Conservation (phyloP, 1,140 invertebrate genomes). For the Teleopsis dalmanni region DNA sequence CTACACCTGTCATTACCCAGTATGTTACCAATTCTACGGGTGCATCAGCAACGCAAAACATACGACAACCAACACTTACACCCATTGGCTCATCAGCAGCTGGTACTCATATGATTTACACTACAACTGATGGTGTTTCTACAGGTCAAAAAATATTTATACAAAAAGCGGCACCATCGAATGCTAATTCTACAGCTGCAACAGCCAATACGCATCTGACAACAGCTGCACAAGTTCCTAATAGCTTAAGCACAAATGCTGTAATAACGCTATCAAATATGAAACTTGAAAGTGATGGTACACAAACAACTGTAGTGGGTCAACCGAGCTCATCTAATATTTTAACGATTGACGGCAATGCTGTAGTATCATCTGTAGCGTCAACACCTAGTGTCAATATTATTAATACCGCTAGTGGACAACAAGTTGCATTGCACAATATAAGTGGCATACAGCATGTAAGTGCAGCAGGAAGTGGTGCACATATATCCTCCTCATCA, state of each 20-base stretch:
- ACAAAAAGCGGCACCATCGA: conserved; percentile 10
- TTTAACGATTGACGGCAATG: conserved; percentile 9
- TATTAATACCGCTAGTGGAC: conserved; percentile 35
- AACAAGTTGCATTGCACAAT: conserved; percentile 38
- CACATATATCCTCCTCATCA: conserved; percentile 14
- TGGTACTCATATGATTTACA: conserved; percentile 38
- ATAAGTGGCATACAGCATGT: conserved; percentile 25
- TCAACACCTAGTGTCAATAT: conserved; percentile 30
- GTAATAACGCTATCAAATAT: conserved; percentile 40
- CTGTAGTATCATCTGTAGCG: conserved; percentile 4
- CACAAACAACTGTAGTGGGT: background rate
- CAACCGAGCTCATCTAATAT: conserved; percentile 3
- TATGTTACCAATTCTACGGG: conserved; percentile 11
- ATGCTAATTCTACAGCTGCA: background rate
- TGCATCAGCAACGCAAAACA: conserved; percentile 6
- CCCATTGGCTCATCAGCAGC: conserved; percentile 25
- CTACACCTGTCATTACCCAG: conserved; percentile 21
- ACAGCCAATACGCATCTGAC: background rate
- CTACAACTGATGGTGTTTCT: conserved; percentile 25
- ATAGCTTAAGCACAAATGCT: conserved; percentile 30
- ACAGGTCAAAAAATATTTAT: conserved; percentile 26
- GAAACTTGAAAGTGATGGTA: conserved; percentile 16
- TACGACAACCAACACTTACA: conserved; percentile 25
- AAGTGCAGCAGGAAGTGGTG: conserved; percentile 10
- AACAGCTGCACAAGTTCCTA: conserved; percentile 12